Conservation (phyloP, 1,140 invertebrate species). For the Solen grandis region DNA sequence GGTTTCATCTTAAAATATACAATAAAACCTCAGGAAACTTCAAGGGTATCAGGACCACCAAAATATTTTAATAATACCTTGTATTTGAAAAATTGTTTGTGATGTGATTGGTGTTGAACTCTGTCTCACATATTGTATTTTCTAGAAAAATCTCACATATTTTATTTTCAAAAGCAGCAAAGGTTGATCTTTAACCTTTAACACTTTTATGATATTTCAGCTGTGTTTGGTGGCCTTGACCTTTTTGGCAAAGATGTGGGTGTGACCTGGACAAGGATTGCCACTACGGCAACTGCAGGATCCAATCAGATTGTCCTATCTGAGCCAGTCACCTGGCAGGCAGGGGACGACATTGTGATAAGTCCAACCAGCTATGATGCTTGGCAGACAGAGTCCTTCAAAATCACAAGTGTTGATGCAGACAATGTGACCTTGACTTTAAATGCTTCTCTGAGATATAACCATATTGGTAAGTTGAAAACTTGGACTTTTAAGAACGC, state of each 20-base stretch:
- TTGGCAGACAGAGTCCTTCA: conserved; percentile 77
- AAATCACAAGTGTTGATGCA: conserved; percentile 64
- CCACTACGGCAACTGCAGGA: conserved; percentile 65
- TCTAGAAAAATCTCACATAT: too few species aligned
- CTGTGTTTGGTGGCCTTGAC: conserved; percentile 78
- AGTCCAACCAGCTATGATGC: conserved; percentile 71
- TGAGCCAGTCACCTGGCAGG: conserved; percentile 70
- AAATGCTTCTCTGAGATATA: conserved; percentile 68
- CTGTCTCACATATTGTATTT: too few species aligned
- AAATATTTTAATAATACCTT: too few species aligned
- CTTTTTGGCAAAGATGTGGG: conserved; percentile 72
- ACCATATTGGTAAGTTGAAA: conserved; percentile 71
- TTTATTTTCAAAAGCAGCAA: too few species aligned
- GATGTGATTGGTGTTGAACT: too few species aligned
- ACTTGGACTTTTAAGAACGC: too few species aligned
- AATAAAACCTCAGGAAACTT: too few species aligned
- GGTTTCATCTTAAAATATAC: too few species aligned
- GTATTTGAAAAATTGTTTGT: too few species aligned
- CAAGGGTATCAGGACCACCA: too few species aligned
- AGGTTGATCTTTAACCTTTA: too few species aligned
- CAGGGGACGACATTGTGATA: conserved; percentile 76
- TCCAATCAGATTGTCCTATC: conserved; percentile 64
- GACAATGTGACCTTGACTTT: conserved; percentile 69
- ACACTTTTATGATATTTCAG: too few species aligned
- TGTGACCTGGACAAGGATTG: conserved; percentile 74